These are phyloP conservation scores for Lampris megalopsis DNA, from an alignment of 2,113 vertebrate species.

Conservation along the genomic window DNA sequence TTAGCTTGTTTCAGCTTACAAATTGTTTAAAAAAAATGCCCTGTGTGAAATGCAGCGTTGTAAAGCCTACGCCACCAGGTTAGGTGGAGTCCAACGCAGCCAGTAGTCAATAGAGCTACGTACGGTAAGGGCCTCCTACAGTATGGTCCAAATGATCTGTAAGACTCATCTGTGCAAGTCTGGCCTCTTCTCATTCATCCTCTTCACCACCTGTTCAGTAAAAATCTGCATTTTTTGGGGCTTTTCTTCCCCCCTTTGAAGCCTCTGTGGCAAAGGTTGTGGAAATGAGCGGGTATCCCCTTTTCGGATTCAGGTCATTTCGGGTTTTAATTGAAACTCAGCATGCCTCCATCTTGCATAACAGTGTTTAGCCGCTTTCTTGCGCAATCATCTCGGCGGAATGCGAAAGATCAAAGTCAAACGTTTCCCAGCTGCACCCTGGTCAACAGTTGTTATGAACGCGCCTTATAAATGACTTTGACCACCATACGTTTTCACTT, in stretches of 20 bases:
- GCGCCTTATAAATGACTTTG: too few relatives aligned
- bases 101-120: slow-evolving; percentile 43
- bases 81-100: slow-evolving; percentile 30
- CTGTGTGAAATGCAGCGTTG: slow-evolving; percentile 7
- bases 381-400: slow-evolving; percentile 56
- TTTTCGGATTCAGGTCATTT: slow-evolving; percentile 67
- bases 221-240: slow-evolving; percentile 8
- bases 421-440: slow-evolving; percentile 65
- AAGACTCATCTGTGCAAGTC: slow-evolving; percentile 60
- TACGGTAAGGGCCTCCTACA: slow-evolving; percentile 45
- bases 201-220: slow-evolving; percentile 37
- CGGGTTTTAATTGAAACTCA: slow-evolving; percentile 67
- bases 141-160: slow-evolving; percentile 51
- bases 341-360: slow-evolving; percentile 65
- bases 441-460: not conserved
- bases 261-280: slow-evolving; percentile 28
- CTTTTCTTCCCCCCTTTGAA: slow-evolving; percentile 9
- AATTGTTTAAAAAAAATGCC: slow-evolving; percentile 3
- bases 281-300: slow-evolving; percentile 45
- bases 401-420: slow-evolving; percentile 68
- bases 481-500: too few relatives aligned
- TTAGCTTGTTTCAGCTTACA: slow-evolving; percentile 63
- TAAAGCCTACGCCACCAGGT: slow-evolving; percentile 46
- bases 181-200: slow-evolving; percentile 44
- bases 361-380: slow-evolving; percentile 58